phyloP scores from a whole-genome alignment of 2,888 invertebrate genomes.

The Ichneumoninae sp. region DNA sequence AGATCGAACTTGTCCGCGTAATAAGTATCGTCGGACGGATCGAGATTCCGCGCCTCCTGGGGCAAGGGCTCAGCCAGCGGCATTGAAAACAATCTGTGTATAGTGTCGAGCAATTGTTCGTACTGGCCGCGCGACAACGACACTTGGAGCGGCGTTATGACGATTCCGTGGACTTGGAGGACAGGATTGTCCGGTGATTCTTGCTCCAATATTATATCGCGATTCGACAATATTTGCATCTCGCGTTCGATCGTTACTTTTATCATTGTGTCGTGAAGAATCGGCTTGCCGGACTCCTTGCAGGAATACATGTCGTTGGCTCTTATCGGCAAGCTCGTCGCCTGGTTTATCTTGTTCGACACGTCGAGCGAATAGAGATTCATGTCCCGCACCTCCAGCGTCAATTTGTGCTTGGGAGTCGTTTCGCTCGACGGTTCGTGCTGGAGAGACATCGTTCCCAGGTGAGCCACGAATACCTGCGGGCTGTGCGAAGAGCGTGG shows the following conservation, averaged over 20 bases:
- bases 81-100: slow-evolving; percentile 82
- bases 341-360: slow-evolving; percentile 76
- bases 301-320: slow-evolving; percentile 91
- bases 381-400: slow-evolving; percentile 92
- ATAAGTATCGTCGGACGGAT: slow-evolving; percentile 77
- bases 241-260: slow-evolving; percentile 88
- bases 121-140: slow-evolving; percentile 95
- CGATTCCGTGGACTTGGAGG: slow-evolving; percentile 87
- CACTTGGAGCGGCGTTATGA: slow-evolving; percentile 94
- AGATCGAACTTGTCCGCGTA: slow-evolving; percentile 80
- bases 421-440: slow-evolving; percentile 79
- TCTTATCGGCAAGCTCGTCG: slow-evolving; percentile 84
- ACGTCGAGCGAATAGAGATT: slow-evolving; percentile 93
- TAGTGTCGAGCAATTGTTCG: slow-evolving; percentile 93
- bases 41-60: slow-evolving; percentile 77
- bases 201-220: slow-evolving; percentile 67
- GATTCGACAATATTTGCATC: slow-evolving; percentile 70
- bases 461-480: slow-evolving; percentile 95
- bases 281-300: slow-evolving; percentile 91
- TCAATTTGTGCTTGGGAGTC: slow-evolving; percentile 77
- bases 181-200: slow-evolving; percentile 73
- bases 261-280: slow-evolving; percentile 95
- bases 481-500: slow-evolving; percentile 91
- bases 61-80: slow-evolving; percentile 80
- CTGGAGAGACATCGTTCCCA: slow-evolving; percentile 92